Evolutionary conservation across 2,888 invertebrate genomes (phyloP).

Genomic region (Ferdinandea cuprea): DNA sequence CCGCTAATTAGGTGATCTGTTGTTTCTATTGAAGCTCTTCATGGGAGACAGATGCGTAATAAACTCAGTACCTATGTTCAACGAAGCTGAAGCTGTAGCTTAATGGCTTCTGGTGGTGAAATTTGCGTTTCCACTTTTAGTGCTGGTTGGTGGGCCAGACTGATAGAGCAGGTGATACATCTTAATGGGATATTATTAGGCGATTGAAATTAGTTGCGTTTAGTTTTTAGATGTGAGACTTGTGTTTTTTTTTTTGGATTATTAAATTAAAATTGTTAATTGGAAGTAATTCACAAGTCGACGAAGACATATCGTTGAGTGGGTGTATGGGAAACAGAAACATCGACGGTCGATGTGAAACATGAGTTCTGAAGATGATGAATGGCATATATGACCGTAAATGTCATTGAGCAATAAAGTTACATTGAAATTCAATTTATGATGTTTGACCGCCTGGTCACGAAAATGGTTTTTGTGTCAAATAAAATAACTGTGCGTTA

Average conservation of each 20-base stretch:
- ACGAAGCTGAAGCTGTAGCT: not conserved
- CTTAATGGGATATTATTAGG: conserved; percentile 61
- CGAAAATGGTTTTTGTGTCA: conserved; percentile 18
- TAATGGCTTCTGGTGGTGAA: conserved; percentile 27
- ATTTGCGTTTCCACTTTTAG: conserved; percentile 55
- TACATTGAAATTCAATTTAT: conserved; percentile 31
- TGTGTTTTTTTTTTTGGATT: conserved; percentile 28
- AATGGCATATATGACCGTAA: conserved; percentile 34
- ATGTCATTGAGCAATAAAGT: conserved; percentile 16
- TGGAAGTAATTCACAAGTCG: conserved; percentile 54
- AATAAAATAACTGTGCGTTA: not conserved
- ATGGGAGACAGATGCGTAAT: conserved; percentile 67
- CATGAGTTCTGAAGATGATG: conserved; percentile 15
- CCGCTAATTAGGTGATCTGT: conserved; percentile 72
- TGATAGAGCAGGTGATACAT: conserved; percentile 14
- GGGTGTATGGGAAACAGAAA: conserved; percentile 50
- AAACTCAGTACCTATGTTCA: conserved; percentile 57
- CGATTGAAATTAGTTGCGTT: conserved; percentile 56
- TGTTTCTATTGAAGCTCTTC: conserved; percentile 74
- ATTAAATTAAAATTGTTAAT: conserved; percentile 62
- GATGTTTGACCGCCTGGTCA: conserved; percentile 21
- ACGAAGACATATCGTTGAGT: conserved; percentile 26
- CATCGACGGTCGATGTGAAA: not conserved
- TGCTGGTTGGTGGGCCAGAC: not conserved
- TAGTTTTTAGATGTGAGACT: conserved; percentile 12